These are phyloP conservation scores for Drosophila ohnishii DNA, from an alignment of 1,140 invertebrate species.

Conservation along the genomic window DNA sequence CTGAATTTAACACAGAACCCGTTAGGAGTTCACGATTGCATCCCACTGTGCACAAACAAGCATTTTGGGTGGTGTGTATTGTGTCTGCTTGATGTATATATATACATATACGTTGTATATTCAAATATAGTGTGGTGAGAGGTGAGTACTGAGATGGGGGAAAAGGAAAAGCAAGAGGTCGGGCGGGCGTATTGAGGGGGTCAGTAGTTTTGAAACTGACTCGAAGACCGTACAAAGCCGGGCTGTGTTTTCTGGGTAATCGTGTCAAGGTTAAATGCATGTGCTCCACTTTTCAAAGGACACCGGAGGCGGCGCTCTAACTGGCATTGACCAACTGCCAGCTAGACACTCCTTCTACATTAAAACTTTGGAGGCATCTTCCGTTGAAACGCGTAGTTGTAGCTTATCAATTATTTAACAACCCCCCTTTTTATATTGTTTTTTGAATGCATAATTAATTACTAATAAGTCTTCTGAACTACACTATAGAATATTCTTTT, in stretches of 20 bases:
- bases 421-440: neutral
- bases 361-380: slow-evolving; percentile 1
- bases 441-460: neutral
- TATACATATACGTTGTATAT: neutral
- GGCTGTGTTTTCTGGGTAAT: slow-evolving; percentile 46
- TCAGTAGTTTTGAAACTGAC: slow-evolving; percentile 28
- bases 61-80: slow-evolving; percentile 34
- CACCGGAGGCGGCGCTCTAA: slow-evolving; percentile 25
- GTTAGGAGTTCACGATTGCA: neutral
- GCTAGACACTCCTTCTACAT: slow-evolving; percentile 15
- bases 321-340: slow-evolving; percentile 37
- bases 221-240: slow-evolving; percentile 30
- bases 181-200: slow-evolving; percentile 10
- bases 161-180: neutral
- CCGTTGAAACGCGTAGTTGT: neutral
- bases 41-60: slow-evolving; percentile 14
- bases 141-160: slow-evolving; percentile 16
- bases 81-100: slow-evolving; percentile 12
- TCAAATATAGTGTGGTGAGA: slow-evolving; percentile 20
- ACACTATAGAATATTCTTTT: neutral
- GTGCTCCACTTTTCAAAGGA: slow-evolving; percentile 67
- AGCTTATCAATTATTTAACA: slow-evolving; percentile 19
- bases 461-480: neutral
- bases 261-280: slow-evolving; percentile 77
- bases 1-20: slow-evolving; percentile 1